Evolutionary conservation across 2,888 invertebrate genomes (phyloP).

Genomic region (Xestia ashworthii): DNA sequence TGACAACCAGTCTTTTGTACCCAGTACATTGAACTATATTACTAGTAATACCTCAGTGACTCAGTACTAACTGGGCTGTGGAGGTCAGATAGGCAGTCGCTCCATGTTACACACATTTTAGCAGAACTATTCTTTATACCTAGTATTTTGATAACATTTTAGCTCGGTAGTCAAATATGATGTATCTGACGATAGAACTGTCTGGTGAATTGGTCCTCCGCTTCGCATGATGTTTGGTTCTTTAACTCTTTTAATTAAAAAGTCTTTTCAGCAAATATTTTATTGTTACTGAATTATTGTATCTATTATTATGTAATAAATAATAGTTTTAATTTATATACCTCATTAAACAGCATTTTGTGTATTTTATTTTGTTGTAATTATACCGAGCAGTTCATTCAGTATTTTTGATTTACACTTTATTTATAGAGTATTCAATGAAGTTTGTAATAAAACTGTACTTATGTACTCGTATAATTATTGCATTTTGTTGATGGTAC

Average conservation of each 20-base stretch:
- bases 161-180: neutral
- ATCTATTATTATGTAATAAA: neutral
- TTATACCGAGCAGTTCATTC: neutral
- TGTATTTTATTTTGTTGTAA: constrained; percentile 1
- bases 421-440: neutral
- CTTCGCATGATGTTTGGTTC: constrained; percentile 42
- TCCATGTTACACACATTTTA: neutral
- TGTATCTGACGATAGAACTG: constrained; percentile 29
- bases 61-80: no score
- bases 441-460: neutral
- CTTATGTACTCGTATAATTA: no score
- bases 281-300: neutral
- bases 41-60: no score
- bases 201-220: constrained; percentile 1
- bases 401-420: neutral
- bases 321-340: neutral
- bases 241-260: neutral
- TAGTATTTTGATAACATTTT: neutral
- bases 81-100: neutral
- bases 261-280: neutral
- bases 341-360: neutral
- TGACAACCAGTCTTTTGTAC: no score
- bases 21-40: no score
- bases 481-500: neutral
- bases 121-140: neutral